These are phyloP conservation scores for Coreius guichenoti DNA, from an alignment of 2,797 vertebrate genomes.

Conservation along the genomic window DNA sequence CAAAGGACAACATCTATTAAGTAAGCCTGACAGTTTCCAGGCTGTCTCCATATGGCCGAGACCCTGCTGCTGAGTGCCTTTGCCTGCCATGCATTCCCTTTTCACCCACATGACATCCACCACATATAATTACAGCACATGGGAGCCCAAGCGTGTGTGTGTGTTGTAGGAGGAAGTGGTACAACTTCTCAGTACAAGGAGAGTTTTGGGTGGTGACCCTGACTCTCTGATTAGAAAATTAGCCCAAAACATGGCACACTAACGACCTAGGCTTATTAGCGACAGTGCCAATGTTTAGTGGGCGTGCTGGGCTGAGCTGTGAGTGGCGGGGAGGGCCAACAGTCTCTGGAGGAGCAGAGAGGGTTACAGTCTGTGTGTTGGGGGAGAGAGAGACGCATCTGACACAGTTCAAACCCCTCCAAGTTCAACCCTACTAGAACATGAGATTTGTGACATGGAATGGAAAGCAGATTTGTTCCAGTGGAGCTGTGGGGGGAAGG, in stretches of 20 bases:
- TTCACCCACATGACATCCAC: conserved; percentile 82
- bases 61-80: conserved; percentile 72
- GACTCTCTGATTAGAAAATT: conserved; percentile 62
- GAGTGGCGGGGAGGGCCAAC: conserved; percentile 24
- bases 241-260: conserved; percentile 61
- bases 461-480: conserved; percentile 69
- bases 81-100: conserved; percentile 77
- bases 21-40: conserved; percentile 86
- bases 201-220: conserved; percentile 62
- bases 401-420: conserved; percentile 33
- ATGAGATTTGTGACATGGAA: conserved; percentile 58
- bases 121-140: conserved; percentile 77
- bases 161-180: conserved; percentile 37
- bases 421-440: conserved; percentile 60
- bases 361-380: conserved; percentile 12
- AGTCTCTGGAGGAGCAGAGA: conserved; percentile 29
- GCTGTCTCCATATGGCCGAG: conserved; percentile 83
- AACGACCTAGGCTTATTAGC: conserved; percentile 64
- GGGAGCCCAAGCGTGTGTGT: conserved; percentile 51
- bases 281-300: conserved; percentile 52
- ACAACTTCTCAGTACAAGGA: conserved; percentile 38
- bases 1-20: conserved; percentile 83
- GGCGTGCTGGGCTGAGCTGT: conserved; percentile 50
- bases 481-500: conserved; percentile 41
- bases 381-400: neutral